These are phyloP conservation scores for Antennarius maculatus DNA, from an alignment of 2,797 vertebrate genomes.

Conservation along the genomic window DNA sequence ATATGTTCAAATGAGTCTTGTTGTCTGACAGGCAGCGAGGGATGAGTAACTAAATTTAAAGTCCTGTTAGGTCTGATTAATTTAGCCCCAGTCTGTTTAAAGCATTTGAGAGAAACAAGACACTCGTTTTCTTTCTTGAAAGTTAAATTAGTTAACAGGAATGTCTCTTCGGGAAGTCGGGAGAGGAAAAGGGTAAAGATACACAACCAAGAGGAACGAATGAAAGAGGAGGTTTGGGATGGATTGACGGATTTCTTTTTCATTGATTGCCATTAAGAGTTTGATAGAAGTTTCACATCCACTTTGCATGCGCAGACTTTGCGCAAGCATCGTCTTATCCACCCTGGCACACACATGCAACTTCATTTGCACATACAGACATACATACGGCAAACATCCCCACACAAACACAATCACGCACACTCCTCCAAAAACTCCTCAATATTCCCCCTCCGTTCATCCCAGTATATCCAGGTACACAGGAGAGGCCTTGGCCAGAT, in stretches of 20 bases:
- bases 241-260: conserved; percentile 61
- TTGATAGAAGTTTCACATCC: conserved; percentile 70
- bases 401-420: conserved; percentile 30
- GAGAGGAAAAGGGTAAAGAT: conserved; percentile 38
- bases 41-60: conserved; percentile 54
- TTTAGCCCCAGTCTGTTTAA: conserved; percentile 65
- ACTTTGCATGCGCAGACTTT: conserved; percentile 36
- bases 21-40: conserved; percentile 47
- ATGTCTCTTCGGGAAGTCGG: conserved; percentile 54
- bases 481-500: conserved; percentile 97
- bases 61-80: conserved; percentile 55
- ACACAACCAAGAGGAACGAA: conserved; percentile 55
- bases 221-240: conserved; percentile 43
- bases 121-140: conserved; percentile 28
- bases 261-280: conserved; percentile 85
- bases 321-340: conserved; percentile 40
- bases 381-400: conserved; percentile 37
- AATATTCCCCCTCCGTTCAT: conserved; percentile 71
- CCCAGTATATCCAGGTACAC: conserved; percentile 99
- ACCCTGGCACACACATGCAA: conserved; percentile 36
- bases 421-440: conserved; percentile 23
- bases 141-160: conserved; percentile 55
- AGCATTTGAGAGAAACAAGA: conserved; percentile 65
- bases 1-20: conserved; percentile 40
- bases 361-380: conserved; percentile 38